phyloP scores from a whole-genome alignment of 2,888 invertebrate species.

The Chloroclystis v-ata region DNA sequence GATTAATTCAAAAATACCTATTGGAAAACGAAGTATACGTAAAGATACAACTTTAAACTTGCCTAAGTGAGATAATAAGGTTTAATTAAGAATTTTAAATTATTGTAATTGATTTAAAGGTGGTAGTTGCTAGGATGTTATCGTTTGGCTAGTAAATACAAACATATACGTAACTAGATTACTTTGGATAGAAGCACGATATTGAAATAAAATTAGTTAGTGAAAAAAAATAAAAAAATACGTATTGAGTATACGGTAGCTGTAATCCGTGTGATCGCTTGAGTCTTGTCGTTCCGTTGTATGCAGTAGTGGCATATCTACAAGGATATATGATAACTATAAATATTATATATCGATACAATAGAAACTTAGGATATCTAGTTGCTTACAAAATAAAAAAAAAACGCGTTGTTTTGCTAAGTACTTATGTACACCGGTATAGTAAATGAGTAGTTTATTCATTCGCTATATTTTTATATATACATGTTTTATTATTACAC shows the following conservation, averaged over 20 bases:
- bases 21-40: constrained; percentile 78
- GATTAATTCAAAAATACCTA: constrained; percentile 62
- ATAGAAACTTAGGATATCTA: constrained; percentile 60
- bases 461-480: constrained; percentile 66
- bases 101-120: constrained; percentile 72
- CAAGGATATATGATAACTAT: constrained; percentile 29
- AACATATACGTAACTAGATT: constrained; percentile 64
- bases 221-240: constrained; percentile 60
- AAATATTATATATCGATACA: constrained; percentile 55
- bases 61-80: constrained; percentile 77
- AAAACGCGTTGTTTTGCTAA: constrained; percentile 41
- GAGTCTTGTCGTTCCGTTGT: constrained; percentile 32
- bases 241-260: constrained; percentile 76
- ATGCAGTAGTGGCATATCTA: constrained; percentile 22
- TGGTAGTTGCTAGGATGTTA: constrained; percentile 72
- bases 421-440: constrained; percentile 44
- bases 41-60: constrained; percentile 76
- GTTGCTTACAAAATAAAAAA: constrained; percentile 58
- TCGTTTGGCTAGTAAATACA: constrained; percentile 70
- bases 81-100: constrained; percentile 74
- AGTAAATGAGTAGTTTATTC: constrained; percentile 44
- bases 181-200: constrained; percentile 56
- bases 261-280: constrained; percentile 53
- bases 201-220: constrained; percentile 63
- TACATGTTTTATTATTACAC: constrained; percentile 24